Conservation (phyloP, 2,797 vertebrate species). For the Crocodylus rhombifer region DNA sequence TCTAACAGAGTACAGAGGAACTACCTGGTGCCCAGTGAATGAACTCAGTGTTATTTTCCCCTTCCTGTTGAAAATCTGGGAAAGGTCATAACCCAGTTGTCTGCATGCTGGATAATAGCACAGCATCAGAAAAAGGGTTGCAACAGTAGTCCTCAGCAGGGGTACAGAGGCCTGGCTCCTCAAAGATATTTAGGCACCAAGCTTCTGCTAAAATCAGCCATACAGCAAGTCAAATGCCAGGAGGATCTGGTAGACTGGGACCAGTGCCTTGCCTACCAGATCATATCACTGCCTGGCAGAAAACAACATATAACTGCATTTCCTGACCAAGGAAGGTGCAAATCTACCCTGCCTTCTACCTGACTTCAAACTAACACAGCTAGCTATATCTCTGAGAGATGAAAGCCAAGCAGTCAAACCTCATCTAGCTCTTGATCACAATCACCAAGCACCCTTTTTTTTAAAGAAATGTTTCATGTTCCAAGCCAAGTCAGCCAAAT, state of each 20-base stretch:
- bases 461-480: too few relatives aligned
- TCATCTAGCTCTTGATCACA: background rate
- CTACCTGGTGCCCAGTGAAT: background rate
- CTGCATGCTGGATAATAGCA: background rate
- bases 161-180: background rate
- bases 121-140: background rate
- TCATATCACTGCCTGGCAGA: background rate
- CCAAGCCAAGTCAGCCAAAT: too few relatives aligned
- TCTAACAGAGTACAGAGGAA: background rate
- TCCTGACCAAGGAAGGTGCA: background rate
- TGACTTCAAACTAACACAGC: too few relatives aligned
- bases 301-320: fast-evolving
- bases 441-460: background rate
- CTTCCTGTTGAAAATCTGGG: fast-evolving
- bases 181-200: background rate
- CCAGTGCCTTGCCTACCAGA: background rate
- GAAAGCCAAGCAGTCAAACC: background rate
- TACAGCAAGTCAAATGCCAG: background rate
- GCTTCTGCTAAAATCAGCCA: background rate
- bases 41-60: background rate
- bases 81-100: background rate
- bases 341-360: background rate
- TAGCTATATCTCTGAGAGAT: background rate
- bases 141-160: background rate
- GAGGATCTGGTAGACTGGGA: background rate